Percentiles rank a stretch among this genome's conserved stretches.
These are phyloP conservation scores for Melipona bicolor DNA, from an alignment of 2,888 invertebrate genomes.

Conservation along the genomic window DNA sequence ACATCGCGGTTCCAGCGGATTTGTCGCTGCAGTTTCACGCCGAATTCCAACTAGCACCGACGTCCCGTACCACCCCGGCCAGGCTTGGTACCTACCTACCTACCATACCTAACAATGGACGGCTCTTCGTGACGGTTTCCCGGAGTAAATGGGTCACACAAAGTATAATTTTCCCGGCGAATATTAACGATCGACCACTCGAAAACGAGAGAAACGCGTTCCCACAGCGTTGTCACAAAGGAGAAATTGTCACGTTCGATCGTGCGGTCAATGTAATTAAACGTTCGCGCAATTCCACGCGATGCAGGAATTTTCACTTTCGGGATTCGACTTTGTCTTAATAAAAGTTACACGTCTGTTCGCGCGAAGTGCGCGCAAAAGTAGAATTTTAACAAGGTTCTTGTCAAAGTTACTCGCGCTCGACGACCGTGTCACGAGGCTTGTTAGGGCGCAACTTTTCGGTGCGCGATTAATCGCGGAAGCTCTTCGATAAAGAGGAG, in stretches of 20 bases:
- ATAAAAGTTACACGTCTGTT: no score
- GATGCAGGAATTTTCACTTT: no score
- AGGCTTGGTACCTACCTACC: neutral
- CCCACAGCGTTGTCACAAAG: no score
- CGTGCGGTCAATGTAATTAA: no score
- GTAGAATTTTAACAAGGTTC: neutral
- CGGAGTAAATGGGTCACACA: constrained; percentile 44
- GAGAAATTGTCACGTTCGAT: no score
- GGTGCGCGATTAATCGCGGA: constrained; percentile 11
- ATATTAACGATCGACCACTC: neutral
- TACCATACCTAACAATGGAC: neutral
- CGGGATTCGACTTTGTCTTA: no score
- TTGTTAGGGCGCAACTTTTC: neutral
- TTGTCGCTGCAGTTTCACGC: constrained; percentile 23
- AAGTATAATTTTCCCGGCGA: neutral
- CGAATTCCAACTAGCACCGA: constrained; percentile 40
- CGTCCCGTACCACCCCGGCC: constrained; percentile 17
- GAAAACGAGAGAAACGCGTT: neutral
- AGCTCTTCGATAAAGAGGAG: constrained; percentile 25
- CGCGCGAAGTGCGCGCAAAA: no score
- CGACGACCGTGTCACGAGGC: neutral
- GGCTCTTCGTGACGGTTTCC: constrained; percentile 26
- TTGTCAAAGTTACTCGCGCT: neutral
- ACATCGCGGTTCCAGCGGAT: constrained; percentile 31
- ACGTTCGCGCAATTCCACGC: no score